Base-by-base conservation (phyloP, 2,797 vertebrate species). In the Acipenser transmontanus region DNA sequence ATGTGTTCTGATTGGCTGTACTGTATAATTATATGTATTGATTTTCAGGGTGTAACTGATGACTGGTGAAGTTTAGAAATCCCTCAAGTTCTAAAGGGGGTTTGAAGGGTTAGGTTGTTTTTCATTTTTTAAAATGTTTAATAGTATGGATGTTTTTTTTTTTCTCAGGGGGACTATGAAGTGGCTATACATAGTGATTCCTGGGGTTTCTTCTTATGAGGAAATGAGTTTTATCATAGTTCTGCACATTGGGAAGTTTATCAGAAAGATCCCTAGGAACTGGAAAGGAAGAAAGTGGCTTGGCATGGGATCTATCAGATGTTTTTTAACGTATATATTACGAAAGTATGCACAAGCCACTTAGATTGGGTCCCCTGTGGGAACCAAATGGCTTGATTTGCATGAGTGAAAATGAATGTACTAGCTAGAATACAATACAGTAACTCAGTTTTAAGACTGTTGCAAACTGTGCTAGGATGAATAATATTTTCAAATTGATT, bases 331-430 rank as follows among this genome's bases (percentile, higher is more conserved):
- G 71, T 84, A 79, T 78, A 70, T 78, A 72, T 72, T 75, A 67
- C 76, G 67, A 49, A 78, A 76, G 70, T 77, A 74, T 83, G 76
- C 70, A 50, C 64, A 71, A 71, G 71, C 74, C 72, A 59, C 69
- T 76, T 69, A 83, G 81, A 81, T 75, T 78, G 70, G 71, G 76
- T 79, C 76, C 63, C 73, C 71, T 82, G 77, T 80, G 82, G 73
- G 78, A 85, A 81, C 76, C 66, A 70, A n/a, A 34, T 13, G 47
- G 66, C 69, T 71, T 71, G 65, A 72, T 61, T 61, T 61, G 17
- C 17, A 6, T 61, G 47, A 65, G 63, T 62, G 67, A 13, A 64
- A 69, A 73, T 61, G 2, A 61, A 61, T 34, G 60, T 61, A 76
- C 74, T 59, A 68, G 56, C 63, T 62, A 50, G 10, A 66, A 68